A percentile compares a stretch with the other conserved stretches of the same genome.
Conservation (phyloP, 2,888 invertebrate genomes). For the Stomorhina lunata region DNA sequence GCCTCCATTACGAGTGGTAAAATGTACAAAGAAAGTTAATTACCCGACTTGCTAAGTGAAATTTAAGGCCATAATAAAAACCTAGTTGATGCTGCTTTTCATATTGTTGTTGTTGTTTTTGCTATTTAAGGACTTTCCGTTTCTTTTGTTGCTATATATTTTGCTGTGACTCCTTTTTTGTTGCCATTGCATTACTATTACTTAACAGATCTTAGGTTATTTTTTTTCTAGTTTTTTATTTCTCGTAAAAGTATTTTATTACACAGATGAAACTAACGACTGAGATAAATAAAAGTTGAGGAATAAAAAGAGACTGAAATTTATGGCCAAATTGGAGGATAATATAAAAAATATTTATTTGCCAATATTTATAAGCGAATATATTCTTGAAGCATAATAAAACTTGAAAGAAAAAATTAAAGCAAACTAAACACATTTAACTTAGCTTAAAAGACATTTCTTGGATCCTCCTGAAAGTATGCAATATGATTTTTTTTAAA, state of each 20-base stretch:
- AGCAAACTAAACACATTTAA: no score
- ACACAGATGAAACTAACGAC: background rate
- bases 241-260: background rate
- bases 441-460: no score
- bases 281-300: background rate
- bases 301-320: no score
- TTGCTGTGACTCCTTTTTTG: background rate
- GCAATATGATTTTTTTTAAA: no score
- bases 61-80: conserved; percentile 64
- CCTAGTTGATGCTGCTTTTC: background rate
- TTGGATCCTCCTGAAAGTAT: no score
- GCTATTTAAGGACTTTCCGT: background rate
- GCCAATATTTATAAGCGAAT: no score
- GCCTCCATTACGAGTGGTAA: conserved; percentile 62
- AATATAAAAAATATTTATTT: no score
- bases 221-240: background rate
- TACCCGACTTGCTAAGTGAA: conserved; percentile 66
- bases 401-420: no score
- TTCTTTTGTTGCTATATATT: conserved; percentile 1
- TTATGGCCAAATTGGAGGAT: no score
- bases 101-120: background rate
- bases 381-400: no score
- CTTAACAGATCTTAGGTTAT: conserved; percentile 15
- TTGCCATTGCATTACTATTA: conserved; percentile 5
- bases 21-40: conserved; percentile 66